Evolutionary conservation across 2,113 vertebrate species (phyloP), one percentile per base, ranked within the genome.

Genomic region (Thermophis baileyi): DNA sequence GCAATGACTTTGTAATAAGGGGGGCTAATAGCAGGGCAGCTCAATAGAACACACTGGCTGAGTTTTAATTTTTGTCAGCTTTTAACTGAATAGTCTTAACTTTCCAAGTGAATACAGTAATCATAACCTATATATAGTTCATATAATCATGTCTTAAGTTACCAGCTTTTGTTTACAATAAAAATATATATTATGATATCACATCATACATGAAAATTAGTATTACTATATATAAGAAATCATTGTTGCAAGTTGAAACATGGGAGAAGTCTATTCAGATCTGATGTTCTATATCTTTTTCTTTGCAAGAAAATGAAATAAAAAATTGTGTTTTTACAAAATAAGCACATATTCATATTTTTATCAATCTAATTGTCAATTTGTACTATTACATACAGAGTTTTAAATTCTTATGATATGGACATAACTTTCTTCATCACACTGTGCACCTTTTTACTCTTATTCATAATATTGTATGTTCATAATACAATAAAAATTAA

Each of bases 11-110:
- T 57, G 22, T 57, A 57, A 57, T 57, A 57, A 57, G 54, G 54
- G 22, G 22, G 0, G 24, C 54, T 57, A 57, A 57, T 57, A 25
- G 54, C 0, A 6, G 54, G 54, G 2, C 22, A 57, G 54, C 7
- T 57, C 54, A 57, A 25, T 25, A 8, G 22, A 25, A 57, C 54
- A 25, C 54, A 57, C 2, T 8, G 22, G 22, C 54, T 57, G 54
- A 25, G 7, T 57, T 57, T 57, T 57, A 57, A 25, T 57, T 25
- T 57, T 51, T 57, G 25, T 57, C 22, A 63, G 27, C 27, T 30
- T 63, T 63, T 53, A 85, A 16, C 46, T 63, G 46, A 20, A 0
- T 40, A 1, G 0, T 8, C 50, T 50, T 86, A 89, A 8, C 0
- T 81, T 0, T 27, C 18, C 60, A 35, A 74, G 2, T 2, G 8